phyloP scores from a whole-genome alignment of 2,888 invertebrate species.

The Julus scandinavius region DNA sequence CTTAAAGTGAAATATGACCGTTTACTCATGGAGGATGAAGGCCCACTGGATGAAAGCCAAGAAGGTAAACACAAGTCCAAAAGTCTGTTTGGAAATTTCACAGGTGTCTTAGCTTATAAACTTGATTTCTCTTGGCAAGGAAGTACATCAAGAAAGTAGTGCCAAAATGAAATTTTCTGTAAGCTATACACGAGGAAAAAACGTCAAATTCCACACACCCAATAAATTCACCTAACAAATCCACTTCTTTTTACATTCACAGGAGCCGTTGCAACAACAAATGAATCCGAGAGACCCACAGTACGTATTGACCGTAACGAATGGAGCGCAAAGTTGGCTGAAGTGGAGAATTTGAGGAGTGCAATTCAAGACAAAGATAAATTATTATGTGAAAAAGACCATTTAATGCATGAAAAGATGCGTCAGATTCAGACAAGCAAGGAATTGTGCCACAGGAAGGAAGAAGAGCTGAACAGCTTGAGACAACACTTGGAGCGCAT shows the following conservation, averaged over 20 bases:
- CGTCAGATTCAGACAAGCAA: slow-evolving; percentile 60
- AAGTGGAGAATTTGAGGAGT: slow-evolving; percentile 55
- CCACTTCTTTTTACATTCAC: not conserved
- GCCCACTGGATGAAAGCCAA: slow-evolving; percentile 4
- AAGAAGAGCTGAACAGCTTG: slow-evolving; percentile 57
- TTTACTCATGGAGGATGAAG: slow-evolving; percentile 57
- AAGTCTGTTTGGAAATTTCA: not conserved
- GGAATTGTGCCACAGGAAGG: slow-evolving; percentile 59
- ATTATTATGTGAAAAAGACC: slow-evolving; percentile 59
- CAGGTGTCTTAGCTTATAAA: no score
- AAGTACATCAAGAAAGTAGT: slow-evolving; percentile 22
- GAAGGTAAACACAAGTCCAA: not conserved
- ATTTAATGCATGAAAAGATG: slow-evolving; percentile 59
- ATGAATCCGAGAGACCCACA: not conserved
- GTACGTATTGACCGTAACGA: slow-evolving; percentile 48
- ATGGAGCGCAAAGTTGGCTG: slow-evolving; percentile 44
- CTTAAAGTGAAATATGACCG: slow-evolving; percentile 59
- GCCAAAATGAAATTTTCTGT: not conserved
- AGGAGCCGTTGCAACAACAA: not conserved
- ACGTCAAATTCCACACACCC: no score
- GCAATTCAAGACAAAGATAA: slow-evolving; percentile 58
- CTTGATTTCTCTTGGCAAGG: not conserved
- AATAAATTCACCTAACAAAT: not conserved
- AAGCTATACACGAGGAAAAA: not conserved
- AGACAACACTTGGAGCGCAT: slow-evolving; percentile 64